Conservation (phyloP, 1,140 invertebrate species). For the Psilanteris sp. region DNA sequence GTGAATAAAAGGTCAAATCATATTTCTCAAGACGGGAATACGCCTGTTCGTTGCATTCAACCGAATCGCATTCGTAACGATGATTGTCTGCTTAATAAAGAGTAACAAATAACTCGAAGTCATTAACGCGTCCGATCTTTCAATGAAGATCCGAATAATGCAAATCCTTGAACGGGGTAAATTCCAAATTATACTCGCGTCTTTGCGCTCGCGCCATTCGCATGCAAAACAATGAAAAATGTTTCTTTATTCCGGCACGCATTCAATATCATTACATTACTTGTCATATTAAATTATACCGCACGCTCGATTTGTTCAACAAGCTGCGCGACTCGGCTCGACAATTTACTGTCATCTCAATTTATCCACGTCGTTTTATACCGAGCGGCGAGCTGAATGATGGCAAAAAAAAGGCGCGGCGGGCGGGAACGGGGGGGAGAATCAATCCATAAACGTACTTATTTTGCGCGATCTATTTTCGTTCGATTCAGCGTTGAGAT, state of each 20-base stretch:
- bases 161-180: conserved; percentile 1
- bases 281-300: conserved; percentile 64
- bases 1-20: no score
- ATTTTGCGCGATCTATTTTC: no score
- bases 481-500: no score
- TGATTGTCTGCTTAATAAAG: no score
- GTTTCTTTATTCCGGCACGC: conserved; percentile 58
- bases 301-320: conserved; percentile 61
- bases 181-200: conserved; percentile 19
- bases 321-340: conserved; percentile 55
- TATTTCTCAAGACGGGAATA: no score
- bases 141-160: no score
- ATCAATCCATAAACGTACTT: no score
- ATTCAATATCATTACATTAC: conserved; percentile 53
- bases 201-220: conserved; percentile 43
- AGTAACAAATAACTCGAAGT: background rate
- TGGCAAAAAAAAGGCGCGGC: no score
- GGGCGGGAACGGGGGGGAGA: no score
- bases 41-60: no score
- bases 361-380: conserved; percentile 47
- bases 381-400: conserved; percentile 22
- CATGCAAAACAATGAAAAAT: conserved; percentile 62
- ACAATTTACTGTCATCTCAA: conserved; percentile 62
- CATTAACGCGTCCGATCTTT: no score
- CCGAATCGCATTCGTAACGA: no score